Evolutionary conservation across 2,888 invertebrate species (phyloP), one percentile per base, ranked within the genome.

Genomic region (Dione vanillae): DNA sequence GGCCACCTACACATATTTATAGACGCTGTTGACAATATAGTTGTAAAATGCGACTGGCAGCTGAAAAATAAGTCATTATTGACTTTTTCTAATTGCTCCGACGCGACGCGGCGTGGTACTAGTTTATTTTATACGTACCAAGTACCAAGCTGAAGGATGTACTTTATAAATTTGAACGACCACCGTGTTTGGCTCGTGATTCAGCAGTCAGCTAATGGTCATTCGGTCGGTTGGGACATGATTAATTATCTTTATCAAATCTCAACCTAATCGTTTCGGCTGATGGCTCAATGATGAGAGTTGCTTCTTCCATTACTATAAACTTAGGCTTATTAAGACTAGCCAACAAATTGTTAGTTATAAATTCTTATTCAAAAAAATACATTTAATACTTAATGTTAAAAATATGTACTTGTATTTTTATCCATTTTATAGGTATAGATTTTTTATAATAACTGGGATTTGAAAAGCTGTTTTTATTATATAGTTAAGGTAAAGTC

Each of bases 251-350:
- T 83, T 89, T 91, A 92, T 92, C 92, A 85, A 80, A 79, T 76
- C 83, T 79, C 83, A 79, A 79, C 83, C 83, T 80, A 79, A 77
- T 82, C 77, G 75, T 69, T 71, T 65, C 65, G 72, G 79, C 85
- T 90, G 91, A 91, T 90, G 87, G 83, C 84, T 89, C 87, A 80
- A 90, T 90, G 91, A 91, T 91, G 91, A 89, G 88, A 85, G 85
- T 79, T 83, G 79, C 71, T 78, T 65, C 75, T 74, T 71, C 73
- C 67, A 70, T 66, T 59, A 70, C 27, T 70, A 75, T 75, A 73
- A 70, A 72, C 62, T 52, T 66, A 69, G 37, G 52, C 45, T 65
- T 58, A 20, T 65, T 58, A 59, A 68, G 71, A 65, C 35, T 54
- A 19, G 65, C 47, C 40, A 67, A 6, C 2, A 12, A n/a, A 56